A percentile compares a stretch with the other conserved stretches of the same genome.
Conservation (phyloP, 2,797 vertebrate genomes). For the Erithacus rubecula region DNA sequence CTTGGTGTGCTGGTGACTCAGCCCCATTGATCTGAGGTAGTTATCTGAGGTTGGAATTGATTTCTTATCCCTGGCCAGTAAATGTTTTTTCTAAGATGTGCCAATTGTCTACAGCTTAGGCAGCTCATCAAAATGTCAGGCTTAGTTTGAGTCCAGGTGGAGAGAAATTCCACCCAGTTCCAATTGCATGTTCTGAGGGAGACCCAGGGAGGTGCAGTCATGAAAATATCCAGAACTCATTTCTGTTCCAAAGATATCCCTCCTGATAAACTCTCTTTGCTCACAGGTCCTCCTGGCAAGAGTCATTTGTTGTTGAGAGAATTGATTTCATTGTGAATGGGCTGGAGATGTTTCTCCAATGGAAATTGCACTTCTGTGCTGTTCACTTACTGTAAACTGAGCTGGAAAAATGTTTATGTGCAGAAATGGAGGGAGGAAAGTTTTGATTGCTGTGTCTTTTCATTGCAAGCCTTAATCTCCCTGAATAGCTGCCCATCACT, state of each 20-base stretch:
- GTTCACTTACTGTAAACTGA: background rate
- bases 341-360: background rate
- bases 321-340: background rate
- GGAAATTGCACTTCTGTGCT: background rate
- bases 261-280: background rate
- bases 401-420: background rate
- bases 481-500: conserved; percentile 33
- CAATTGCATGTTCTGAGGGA: background rate
- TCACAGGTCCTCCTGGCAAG: background rate
- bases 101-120: background rate
- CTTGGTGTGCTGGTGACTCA: background rate
- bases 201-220: background rate
- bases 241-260: background rate
- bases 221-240: background rate
- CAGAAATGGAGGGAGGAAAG: background rate
- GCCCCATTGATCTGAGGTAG: background rate
- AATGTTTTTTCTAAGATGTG: conserved; percentile 38
- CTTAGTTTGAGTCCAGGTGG: background rate
- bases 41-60: conserved; percentile 28
- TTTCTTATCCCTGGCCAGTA: conserved; percentile 25
- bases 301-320: background rate
- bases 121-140: conserved; percentile 35
- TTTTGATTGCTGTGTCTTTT: conserved; percentile 1
- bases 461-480: background rate
- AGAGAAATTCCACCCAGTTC: background rate